These are phyloP conservation scores for Labeo catla DNA, from an alignment of 2,113 vertebrate species.

Conservation along the genomic window DNA sequence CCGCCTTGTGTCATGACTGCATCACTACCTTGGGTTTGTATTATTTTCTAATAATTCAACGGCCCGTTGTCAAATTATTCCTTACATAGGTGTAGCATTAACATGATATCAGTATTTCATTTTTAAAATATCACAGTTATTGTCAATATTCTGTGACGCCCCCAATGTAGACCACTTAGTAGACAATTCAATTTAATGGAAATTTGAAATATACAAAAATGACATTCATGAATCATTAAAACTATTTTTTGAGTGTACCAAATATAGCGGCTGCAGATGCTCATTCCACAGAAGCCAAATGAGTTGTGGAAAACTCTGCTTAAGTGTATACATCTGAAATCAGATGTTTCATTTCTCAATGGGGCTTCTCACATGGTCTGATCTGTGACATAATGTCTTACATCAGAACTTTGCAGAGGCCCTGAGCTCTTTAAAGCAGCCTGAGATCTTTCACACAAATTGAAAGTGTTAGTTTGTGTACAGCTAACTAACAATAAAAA, in stretches of 20 bases:
- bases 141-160: too few relatives aligned
- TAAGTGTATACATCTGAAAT: neutral
- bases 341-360: slow-evolving; percentile 18
- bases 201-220: too few relatives aligned
- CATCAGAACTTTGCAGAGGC: neutral
- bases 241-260: neutral
- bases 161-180: too few relatives aligned
- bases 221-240: neutral
- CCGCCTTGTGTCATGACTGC: too few relatives aligned
- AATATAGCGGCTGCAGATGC: neutral
- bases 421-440: neutral
- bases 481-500: too few relatives aligned
- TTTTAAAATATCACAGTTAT: too few relatives aligned
- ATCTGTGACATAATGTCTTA: neutral
- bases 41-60: too few relatives aligned
- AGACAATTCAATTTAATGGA: too few relatives aligned
- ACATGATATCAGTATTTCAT: too few relatives aligned
- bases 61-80: too few relatives aligned
- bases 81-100: too few relatives aligned
- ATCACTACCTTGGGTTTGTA: too few relatives aligned
- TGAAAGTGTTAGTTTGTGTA: neutral
- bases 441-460: neutral
- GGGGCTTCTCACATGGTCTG: slow-evolving; percentile 7
- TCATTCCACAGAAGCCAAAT: neutral
- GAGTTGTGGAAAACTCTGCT: neutral